Evolutionary conservation across 1,140 invertebrate species (phyloP).

Genomic region (Mesaphorura yosii): DNA sequence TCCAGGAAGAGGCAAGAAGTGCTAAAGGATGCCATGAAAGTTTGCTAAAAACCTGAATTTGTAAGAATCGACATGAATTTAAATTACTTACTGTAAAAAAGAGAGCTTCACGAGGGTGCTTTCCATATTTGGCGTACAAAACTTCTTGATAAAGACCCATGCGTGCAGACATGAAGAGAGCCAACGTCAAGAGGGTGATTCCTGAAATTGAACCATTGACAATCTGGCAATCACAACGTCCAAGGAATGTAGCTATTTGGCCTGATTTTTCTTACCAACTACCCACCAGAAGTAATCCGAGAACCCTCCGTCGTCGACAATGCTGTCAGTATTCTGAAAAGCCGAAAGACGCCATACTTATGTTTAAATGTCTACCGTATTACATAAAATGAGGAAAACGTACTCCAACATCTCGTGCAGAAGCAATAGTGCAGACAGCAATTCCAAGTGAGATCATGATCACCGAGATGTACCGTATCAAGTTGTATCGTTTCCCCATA

Average conservation of each 20-base stretch:
- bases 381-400: constrained; percentile 13
- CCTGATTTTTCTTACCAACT: constrained; percentile 39
- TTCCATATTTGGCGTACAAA: constrained; percentile 73
- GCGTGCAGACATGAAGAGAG: constrained; percentile 81
- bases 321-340: not conserved
- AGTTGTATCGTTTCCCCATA: constrained; percentile 68
- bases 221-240: not conserved
- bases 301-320: constrained; percentile 11
- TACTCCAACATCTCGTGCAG: constrained; percentile 51
- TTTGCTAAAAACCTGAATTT: not conserved
- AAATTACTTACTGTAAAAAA: constrained; percentile 66
- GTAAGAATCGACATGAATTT: not conserved
- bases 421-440: constrained; percentile 79
- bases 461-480: constrained; percentile 83
- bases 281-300: constrained; percentile 69
- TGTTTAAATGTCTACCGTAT: not conserved
- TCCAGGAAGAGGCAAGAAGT: constrained; percentile 73
- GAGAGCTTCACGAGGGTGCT: constrained; percentile 86
- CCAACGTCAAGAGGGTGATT: constrained; percentile 71
- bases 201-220: constrained; percentile 40
- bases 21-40: constrained; percentile 45
- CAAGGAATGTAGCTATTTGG: not conserved
- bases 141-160: constrained; percentile 96
- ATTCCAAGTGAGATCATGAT: constrained; percentile 86
- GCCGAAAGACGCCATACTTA: not conserved